These are phyloP conservation scores for Parnassius mnemosyne DNA, from an alignment of 2,888 invertebrate species.

Conservation along the genomic window DNA sequence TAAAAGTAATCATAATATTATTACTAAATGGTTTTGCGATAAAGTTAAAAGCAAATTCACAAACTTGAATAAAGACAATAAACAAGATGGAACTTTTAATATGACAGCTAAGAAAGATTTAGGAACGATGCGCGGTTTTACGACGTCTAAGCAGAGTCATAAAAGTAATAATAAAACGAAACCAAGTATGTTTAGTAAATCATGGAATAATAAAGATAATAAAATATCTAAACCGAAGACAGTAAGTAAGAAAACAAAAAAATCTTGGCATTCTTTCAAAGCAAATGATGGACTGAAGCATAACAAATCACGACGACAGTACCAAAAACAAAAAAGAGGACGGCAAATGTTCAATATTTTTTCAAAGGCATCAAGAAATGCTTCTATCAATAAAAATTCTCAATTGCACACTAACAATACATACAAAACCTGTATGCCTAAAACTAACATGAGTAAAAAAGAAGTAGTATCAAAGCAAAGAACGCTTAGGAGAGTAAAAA, in stretches of 20 bases:
- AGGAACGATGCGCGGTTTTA: background rate
- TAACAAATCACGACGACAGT: slow-evolving; percentile 1
- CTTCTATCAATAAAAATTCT: background rate
- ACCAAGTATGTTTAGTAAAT: background rate
- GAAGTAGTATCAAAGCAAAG: background rate
- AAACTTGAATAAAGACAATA: background rate
- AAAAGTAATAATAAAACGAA: slow-evolving; percentile 1
- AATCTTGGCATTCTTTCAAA: background rate
- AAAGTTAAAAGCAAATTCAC: background rate
- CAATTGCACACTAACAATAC: background rate
- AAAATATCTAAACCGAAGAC: background rate
- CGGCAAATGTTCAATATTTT: background rate
- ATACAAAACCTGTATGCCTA: background rate
- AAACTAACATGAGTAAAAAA: slow-evolving; percentile 1
- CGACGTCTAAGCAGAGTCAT: background rate
- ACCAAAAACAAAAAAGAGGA: background rate
- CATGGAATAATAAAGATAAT: background rate
- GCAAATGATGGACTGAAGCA: background rate
- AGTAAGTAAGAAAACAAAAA: background rate
- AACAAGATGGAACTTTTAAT: background rate
- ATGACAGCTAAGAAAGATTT: slow-evolving; percentile 4
- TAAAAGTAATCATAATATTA: background rate
- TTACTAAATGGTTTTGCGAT: background rate
- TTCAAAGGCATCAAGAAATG: background rate
- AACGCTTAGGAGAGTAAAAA: slow-evolving; percentile 14